phyloP scores from a whole-genome alignment of 30 jellyfish, hydroid and myxozoan genomes.

The Hydractinia echinata region DNA sequence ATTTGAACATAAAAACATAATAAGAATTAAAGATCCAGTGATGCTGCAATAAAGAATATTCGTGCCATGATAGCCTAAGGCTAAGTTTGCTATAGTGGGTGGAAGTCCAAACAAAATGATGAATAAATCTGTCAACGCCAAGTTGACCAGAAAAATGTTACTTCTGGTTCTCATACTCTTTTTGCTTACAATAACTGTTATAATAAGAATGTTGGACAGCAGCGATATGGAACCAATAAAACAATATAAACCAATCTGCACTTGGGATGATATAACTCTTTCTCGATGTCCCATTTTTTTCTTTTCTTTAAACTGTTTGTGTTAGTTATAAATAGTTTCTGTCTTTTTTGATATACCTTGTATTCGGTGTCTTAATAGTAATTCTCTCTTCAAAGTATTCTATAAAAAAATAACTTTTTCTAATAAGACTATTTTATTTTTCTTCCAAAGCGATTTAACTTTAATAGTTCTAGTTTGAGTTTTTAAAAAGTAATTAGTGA shows the following conservation, averaged over 20 bases:
- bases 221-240: conserved; percentile 25
- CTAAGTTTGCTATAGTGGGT: conserved; percentile 2
- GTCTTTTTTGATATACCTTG: too few species aligned
- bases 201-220: conserved; percentile 15
- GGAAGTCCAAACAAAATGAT: conserved; percentile 25
- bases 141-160: conserved; percentile 5
- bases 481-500: too few species aligned
- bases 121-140: conserved; percentile 23
- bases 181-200: conserved; percentile 7
- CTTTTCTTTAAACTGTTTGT: too few species aligned
- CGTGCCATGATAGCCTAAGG: neutral
- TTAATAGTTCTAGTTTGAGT: too few species aligned
- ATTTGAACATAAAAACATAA: conserved; percentile 1
- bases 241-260: conserved; percentile 16
- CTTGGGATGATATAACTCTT: neutral
- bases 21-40: conserved; percentile 13
- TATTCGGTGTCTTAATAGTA: too few species aligned
- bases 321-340: too few species aligned
- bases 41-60: conserved; percentile 1
- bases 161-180: conserved; percentile 19
- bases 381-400: too few species aligned
- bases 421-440: too few species aligned
- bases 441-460: too few species aligned
- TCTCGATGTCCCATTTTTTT: too few species aligned
- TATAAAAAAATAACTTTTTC: too few species aligned